Evolutionary conservation across 2,797 vertebrate genomes (phyloP).

Genomic region (Corythornis leucogaster): DNA sequence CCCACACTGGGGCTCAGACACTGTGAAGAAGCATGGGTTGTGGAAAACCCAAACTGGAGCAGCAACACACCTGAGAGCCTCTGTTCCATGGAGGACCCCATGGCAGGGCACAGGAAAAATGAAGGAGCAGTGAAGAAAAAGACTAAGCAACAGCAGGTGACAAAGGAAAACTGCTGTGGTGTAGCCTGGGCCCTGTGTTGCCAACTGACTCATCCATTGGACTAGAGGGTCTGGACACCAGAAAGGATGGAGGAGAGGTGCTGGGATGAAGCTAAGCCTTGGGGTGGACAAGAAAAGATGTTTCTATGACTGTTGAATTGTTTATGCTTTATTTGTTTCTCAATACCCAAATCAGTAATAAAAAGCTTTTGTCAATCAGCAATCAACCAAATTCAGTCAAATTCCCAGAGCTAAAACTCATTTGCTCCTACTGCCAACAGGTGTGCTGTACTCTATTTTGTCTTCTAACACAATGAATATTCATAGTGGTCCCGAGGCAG

Average conservation of each 20-base stretch:
- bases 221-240: accelerated
- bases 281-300: not conserved
- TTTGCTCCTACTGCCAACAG: not conserved
- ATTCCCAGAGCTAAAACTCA: not conserved
- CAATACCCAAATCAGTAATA: not conserved
- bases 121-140: not conserved
- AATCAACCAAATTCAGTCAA: not conserved
- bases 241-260: not conserved
- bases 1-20: not conserved
- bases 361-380: not conserved
- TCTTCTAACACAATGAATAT: not conserved
- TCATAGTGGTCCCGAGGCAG: not conserved
- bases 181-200: not conserved
- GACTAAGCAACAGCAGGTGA: not conserved
- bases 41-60: not conserved
- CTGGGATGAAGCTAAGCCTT: not conserved
- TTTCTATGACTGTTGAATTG: not conserved
- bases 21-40: not conserved
- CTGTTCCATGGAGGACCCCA: not conserved
- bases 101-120: not conserved
- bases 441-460: not conserved
- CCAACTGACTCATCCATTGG: not conserved
- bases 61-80: not conserved
- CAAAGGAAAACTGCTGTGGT: not conserved
- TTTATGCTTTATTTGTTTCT: not conserved